These are phyloP conservation scores for Lordiphosa stackelbergi DNA, from an alignment of 1,140 invertebrate genomes.

Conservation along the genomic window DNA sequence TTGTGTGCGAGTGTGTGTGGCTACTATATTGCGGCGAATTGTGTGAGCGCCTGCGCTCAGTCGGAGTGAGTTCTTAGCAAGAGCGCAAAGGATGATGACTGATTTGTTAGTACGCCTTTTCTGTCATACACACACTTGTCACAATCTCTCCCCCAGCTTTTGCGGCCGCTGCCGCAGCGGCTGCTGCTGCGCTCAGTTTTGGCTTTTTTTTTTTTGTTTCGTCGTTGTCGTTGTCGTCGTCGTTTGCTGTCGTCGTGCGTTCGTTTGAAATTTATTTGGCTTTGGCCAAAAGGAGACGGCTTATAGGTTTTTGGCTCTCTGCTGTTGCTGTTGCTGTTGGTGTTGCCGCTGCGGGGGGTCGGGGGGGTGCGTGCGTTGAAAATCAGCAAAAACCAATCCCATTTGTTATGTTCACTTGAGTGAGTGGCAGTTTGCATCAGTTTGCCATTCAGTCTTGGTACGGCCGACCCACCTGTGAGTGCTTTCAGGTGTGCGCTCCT, in stretches of 20 bases:
- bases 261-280: constrained; percentile 77
- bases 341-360: no score
- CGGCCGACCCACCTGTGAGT: constrained; percentile 39
- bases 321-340: constrained; percentile 22
- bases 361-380: constrained; percentile 57
- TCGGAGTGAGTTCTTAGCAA: constrained; percentile 27
- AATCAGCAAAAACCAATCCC: constrained; percentile 78
- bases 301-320: constrained; percentile 69
- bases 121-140: constrained; percentile 75
- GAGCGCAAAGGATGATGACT: constrained; percentile 67
- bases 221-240: constrained; percentile 38
- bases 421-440: constrained; percentile 77
- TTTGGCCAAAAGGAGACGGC: constrained; percentile 77
- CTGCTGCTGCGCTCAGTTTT: constrained; percentile 33
- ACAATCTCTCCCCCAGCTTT: constrained; percentile 31
- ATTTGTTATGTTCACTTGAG: constrained; percentile 77
- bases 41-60: constrained; percentile 62
- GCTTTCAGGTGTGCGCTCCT: constrained; percentile 37
- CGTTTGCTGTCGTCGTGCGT: constrained; percentile 38
- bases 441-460: constrained; percentile 64
- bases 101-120: constrained; percentile 77
- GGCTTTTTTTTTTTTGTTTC: constrained; percentile 68
- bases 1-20: constrained; percentile 15
- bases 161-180: constrained; percentile 17
- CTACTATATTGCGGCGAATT: constrained; percentile 39